phyloP scores from a whole-genome alignment of 1,140 invertebrate species.

The Brachionus asplanchnoidis region DNA sequence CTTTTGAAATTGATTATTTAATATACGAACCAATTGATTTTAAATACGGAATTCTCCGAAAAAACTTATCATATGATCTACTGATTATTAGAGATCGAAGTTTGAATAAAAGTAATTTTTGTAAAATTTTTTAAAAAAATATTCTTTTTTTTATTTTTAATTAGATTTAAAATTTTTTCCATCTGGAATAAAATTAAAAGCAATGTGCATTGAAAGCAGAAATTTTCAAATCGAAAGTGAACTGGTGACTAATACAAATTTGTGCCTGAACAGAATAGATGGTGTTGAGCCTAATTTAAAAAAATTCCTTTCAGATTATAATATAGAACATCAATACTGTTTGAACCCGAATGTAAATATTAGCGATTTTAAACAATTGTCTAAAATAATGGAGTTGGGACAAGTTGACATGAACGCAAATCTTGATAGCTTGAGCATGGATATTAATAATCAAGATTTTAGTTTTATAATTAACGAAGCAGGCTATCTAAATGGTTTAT shows the following conservation, averaged over 20 bases:
- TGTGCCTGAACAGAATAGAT: background rate
- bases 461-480: background rate
- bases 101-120: background rate
- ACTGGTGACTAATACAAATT: background rate
- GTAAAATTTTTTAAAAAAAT: background rate
- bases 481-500: background rate
- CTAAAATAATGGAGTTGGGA: background rate
- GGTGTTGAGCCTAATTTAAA: background rate
- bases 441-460: background rate
- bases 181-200: background rate
- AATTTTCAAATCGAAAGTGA: background rate
- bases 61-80: background rate
- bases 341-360: constrained; percentile 5
- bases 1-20: background rate
- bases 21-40: constrained; percentile 10
- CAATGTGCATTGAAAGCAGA: constrained; percentile 10
- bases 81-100: background rate
- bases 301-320: background rate
- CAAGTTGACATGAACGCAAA: background rate
- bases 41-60: background rate
- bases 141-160: background rate
- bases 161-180: background rate
- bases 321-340: background rate
- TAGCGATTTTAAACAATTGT: background rate
- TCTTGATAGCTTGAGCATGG: background rate